Evolutionary conservation across 30 jellyfish, hydroid and myxozoan species (phyloP), one percentile per base, ranked within the genome.

Genomic region (Aurelia sp.): DNA sequence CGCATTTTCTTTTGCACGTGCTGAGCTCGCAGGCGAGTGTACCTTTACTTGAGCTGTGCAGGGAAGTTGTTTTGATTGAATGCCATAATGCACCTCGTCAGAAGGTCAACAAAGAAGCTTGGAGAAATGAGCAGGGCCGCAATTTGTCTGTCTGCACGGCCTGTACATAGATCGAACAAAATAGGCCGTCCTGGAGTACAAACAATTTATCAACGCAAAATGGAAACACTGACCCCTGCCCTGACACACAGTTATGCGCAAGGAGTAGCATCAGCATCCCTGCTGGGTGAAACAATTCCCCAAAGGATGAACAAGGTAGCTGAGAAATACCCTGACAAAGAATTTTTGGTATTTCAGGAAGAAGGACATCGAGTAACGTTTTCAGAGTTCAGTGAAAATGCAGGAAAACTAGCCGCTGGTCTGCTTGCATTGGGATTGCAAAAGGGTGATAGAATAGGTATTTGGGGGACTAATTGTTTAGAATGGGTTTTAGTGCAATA

Each of bases 401-500:
- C 92, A 4, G 84, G 88, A 13, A 74, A 79, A 30, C 60, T 89
- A 16, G 99, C 96, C 27, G 86, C 85, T 12, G 97, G 99, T 22
- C 66, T 94, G 4, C 53, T 86, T 48, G 76, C 95, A 10, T 78
- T 94, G 33, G 97, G 97, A 21, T 72, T 94, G 72, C 67, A 68
- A 66, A 84, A 78, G 76, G 99, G 99, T 5, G 99, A 94, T 77
- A 68, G 97, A 47, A 88, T 94, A 66, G 99, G 99, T 53, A 83
- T 94, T n/a, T 94, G 99, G 99, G 99, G 99, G 12, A 91, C 96
- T 30, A 94, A 94, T 72, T 85, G 91, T 51, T 64, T 94, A 62
- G 99, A 89, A 79, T 94, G 99, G 99, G 64, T 94, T 22, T 63
- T 94, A 30, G 81, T 87, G 27, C 90, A 79, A 30, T 89, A 89